These are phyloP conservation scores for Stenchaetothrips biformis DNA, from an alignment of 2,888 invertebrate species.

Conservation along the genomic window DNA sequence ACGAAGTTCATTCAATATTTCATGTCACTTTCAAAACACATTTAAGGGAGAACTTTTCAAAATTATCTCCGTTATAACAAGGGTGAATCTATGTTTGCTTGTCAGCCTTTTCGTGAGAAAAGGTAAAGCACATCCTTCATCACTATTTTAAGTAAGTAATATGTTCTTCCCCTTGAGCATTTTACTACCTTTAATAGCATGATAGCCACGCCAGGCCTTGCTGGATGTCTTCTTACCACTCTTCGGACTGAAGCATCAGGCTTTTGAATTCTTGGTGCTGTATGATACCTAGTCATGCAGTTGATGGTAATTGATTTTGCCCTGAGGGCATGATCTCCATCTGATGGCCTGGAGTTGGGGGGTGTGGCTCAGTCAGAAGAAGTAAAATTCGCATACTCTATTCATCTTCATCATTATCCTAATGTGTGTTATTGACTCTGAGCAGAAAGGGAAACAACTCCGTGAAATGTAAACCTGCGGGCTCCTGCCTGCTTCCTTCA, in stretches of 20 bases:
- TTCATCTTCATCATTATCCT: neutral
- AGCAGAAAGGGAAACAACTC: neutral
- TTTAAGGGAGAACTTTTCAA: no score
- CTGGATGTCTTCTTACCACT: neutral
- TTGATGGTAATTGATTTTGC: neutral
- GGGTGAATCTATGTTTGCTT: no score
- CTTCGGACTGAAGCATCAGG: neutral
- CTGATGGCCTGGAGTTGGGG: neutral
- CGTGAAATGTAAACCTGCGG: neutral
- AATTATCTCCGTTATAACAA: no score
- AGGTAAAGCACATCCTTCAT: no score
- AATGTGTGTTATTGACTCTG: constrained; percentile 2
- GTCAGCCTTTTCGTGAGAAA: no score
- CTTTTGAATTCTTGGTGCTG: neutral
- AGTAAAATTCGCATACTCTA: constrained; percentile 5
- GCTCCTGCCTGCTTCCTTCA: constrained; percentile 24
- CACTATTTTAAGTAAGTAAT: no score
- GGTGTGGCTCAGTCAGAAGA: neutral
- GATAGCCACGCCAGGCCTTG: neutral
- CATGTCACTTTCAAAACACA: no score
- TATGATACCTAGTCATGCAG: neutral
- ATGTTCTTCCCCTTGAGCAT: no score
- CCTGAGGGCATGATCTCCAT: neutral
- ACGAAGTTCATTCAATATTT: no score
- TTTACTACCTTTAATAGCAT: no score